Evolutionary conservation across 2,888 invertebrate species (phyloP), one percentile per base, ranked within the genome.

Genomic region (Salpingus planirostris): DNA sequence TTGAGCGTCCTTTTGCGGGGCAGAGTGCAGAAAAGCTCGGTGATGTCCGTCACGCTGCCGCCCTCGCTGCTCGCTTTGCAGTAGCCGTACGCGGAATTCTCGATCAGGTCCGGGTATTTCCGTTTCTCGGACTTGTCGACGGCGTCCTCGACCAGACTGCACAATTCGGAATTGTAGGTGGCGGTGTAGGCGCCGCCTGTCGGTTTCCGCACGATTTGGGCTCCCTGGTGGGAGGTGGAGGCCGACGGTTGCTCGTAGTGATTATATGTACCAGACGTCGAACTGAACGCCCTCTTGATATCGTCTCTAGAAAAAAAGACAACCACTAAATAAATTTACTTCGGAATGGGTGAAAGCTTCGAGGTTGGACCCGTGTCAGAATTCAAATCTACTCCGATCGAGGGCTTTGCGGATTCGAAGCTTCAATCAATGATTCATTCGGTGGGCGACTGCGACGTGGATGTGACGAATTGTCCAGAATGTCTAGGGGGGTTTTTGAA

Each of bases 1-100:
- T 49, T 36, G 14, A 57, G 47, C 11, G 50, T 50, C 13, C 49
- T 41, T 44, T 64, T 65, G 32, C 64, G 47, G 1, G 82, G 81
- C 45, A 82, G 68, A n/a, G 82, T 82, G 55, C 78, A 80, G 53
- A 80, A 76, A 1, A 69, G 54, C 41, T 64, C 60, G 29, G 58
- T 59, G 34, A 63, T 56, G 38, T 65, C 60, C 31, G 51, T 49
- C 11, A 57, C 53, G 46, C 64, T 64, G 13, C 63, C 63, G 25
- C 59, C 59, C 40, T 62, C 63, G 41, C 63, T 62, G 38, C 52
- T 56, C n/a, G 60, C 54, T 31, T 46, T 56, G 29, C 40, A 36
- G 40, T 41, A 36, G 47, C 32, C 32, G 25, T 46, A 49, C 12
- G 59, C 54, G 10, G 59, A 57, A 27, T 56, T 55, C 33, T 62